Evolutionary conservation across 2,888 invertebrate genomes (phyloP).

Genomic region (Orthosia gracilis): DNA sequence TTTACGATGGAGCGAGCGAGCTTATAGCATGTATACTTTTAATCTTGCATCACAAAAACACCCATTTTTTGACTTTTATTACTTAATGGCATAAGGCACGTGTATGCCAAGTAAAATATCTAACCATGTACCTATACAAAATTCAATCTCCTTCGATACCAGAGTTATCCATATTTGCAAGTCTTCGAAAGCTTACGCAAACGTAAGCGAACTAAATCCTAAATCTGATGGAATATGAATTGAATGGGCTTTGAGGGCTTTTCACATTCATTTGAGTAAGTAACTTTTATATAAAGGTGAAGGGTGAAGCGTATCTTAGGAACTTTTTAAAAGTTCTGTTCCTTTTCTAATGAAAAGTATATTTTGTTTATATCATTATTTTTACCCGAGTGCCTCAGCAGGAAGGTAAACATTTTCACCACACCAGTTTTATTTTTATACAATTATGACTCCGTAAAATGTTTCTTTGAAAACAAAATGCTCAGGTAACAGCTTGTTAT

Average conservation of each 20-base stretch:
- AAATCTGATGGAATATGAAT: constrained; percentile 57
- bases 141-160: constrained; percentile 22
- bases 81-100: not conserved
- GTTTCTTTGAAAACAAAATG: constrained; percentile 9
- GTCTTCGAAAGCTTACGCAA: constrained; percentile 29
- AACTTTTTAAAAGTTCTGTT: constrained; percentile 6
- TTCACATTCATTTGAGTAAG: constrained; percentile 65
- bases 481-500: constrained; percentile 37
- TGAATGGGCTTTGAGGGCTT: constrained; percentile 60
- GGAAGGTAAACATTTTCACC: constrained; percentile 6
- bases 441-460: constrained; percentile 11
- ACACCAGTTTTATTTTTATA: not conserved
- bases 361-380: constrained; percentile 17
- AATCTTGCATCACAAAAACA: not conserved
- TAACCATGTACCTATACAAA: constrained; percentile 21
- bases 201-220: constrained; percentile 52
- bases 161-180: constrained; percentile 48
- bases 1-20: no score
- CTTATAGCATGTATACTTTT: no score
- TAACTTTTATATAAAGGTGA: constrained; percentile 57
- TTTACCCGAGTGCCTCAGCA: not conserved
- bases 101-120: constrained; percentile 13
- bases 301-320: constrained; percentile 3
- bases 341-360: constrained; percentile 7
- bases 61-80: not conserved